Conservation (phyloP, 2,797 vertebrate genomes). For the Micrastur ruficollis region DNA sequence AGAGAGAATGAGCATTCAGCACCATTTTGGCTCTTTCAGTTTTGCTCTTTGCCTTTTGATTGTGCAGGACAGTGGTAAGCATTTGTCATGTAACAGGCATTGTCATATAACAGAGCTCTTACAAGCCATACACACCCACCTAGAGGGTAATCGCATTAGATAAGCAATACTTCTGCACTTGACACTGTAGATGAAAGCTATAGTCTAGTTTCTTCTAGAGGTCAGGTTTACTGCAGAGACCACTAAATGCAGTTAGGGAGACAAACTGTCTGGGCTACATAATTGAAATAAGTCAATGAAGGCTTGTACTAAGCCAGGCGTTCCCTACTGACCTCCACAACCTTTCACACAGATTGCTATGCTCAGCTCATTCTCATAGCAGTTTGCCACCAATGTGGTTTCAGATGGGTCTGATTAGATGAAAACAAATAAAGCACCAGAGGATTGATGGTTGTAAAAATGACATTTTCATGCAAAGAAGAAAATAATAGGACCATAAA, state of each 20-base stretch:
- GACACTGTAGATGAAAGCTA: not conserved
- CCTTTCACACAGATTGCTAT: not conserved
- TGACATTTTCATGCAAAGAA: not conserved
- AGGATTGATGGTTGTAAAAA: not conserved
- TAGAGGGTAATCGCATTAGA: not conserved
- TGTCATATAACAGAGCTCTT: not conserved
- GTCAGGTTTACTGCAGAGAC: not conserved
- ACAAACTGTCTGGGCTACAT: not conserved
- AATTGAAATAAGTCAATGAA: not conserved
- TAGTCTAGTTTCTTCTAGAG: not conserved
- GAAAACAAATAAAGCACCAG: not conserved
- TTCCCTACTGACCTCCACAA: not conserved
- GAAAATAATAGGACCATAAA: not conserved
- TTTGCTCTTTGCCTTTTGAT: not conserved
- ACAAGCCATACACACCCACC: not conserved
- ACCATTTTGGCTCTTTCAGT: not conserved
- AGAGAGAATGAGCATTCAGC: not conserved
- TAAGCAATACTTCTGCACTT: not conserved
- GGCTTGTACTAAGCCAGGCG: not conserved
- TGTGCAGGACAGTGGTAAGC: not conserved
- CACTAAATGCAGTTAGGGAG: not conserved
- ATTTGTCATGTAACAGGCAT: not conserved
- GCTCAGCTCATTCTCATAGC: not conserved
- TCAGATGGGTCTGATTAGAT: not conserved
- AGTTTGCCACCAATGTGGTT: not conserved